A percentile compares a stretch with the other conserved stretches of the same genome.
Conservation (phyloP, 2,113 vertebrate genomes). For the Myiozetetes cayanensis region DNA sequence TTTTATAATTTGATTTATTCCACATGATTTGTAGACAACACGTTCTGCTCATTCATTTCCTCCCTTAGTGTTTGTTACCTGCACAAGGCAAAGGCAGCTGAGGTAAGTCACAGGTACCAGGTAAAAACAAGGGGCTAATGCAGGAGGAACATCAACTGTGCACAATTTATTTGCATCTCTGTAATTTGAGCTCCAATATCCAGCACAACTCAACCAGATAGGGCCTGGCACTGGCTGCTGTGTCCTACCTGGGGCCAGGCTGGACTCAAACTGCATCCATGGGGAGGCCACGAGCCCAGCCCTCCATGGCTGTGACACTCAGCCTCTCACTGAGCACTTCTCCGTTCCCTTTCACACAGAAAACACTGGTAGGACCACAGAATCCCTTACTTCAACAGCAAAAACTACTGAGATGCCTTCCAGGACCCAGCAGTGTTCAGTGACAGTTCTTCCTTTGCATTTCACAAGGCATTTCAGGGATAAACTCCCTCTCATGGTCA, state of each 20-base stretch:
- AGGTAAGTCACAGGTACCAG: neutral
- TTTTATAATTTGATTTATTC: neutral
- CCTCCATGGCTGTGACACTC: fast-evolving
- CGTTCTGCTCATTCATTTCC: neutral
- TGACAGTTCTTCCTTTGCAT: neutral
- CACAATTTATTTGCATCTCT: neutral
- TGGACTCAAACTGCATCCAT: fast-evolving
- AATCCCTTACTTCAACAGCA: neutral
- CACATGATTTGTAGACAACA: neutral
- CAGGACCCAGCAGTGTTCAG: neutral
- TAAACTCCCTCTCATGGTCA: neutral
- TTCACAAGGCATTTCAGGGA: neutral
- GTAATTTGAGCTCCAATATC: neutral
- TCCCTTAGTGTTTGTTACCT: neutral
- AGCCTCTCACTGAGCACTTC: neutral
- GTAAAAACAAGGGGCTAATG: neutral
- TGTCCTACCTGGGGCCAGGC: fast-evolving
- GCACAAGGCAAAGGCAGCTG: neutral
- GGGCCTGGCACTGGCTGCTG: neutral
- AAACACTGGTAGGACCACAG: fast-evolving
- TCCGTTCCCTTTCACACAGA: fast-evolving
- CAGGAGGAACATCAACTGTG: neutral
- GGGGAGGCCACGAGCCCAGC: neutral
- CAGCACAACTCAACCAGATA: neutral
- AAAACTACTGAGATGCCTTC: no score